Evolutionary conservation across 2,888 invertebrate species (phyloP).

Genomic region (Druceiella hillmani): DNA sequence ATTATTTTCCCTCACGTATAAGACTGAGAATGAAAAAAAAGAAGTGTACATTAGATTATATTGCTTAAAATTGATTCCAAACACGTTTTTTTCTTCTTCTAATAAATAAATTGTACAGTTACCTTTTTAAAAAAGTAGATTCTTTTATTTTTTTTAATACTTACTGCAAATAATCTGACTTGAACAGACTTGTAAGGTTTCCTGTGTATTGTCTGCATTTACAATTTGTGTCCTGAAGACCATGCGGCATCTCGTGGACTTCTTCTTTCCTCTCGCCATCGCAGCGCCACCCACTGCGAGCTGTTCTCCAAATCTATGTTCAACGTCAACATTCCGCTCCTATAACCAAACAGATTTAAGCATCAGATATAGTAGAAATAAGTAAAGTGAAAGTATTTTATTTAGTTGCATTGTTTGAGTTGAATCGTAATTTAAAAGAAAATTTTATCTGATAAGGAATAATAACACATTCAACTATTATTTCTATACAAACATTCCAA

Average conservation of each 20-base stretch:
- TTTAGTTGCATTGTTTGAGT: no score
- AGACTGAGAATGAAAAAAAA: no score
- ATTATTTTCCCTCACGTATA: no score
- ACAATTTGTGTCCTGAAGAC: slow-evolving; percentile 84
- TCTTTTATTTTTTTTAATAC: no score
- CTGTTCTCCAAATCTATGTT: slow-evolving; percentile 82
- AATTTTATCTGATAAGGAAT: no score
- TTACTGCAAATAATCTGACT: slow-evolving; percentile 90
- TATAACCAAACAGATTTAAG: slow-evolving; percentile 28
- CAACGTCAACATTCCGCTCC: slow-evolving; percentile 94
- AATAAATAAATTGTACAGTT: neutral
- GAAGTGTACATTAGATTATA: neutral
- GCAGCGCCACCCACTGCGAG: slow-evolving; percentile 50
- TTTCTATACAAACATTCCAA: no score
- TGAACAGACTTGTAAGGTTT: slow-evolving; percentile 84
- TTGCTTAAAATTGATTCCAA: neutral
- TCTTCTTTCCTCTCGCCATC: slow-evolving; percentile 77
- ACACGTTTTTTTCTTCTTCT: neutral
- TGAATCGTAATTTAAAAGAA: no score
- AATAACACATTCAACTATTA: no score
- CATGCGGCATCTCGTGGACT: slow-evolving; percentile 92
- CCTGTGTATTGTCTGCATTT: slow-evolving; percentile 68
- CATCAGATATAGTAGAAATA: no score
- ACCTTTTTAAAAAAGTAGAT: neutral
- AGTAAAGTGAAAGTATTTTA: no score